These are phyloP conservation scores for Aphelocoma californica DNA, from an alignment of 2,797 vertebrate species.

Conservation along the genomic window DNA sequence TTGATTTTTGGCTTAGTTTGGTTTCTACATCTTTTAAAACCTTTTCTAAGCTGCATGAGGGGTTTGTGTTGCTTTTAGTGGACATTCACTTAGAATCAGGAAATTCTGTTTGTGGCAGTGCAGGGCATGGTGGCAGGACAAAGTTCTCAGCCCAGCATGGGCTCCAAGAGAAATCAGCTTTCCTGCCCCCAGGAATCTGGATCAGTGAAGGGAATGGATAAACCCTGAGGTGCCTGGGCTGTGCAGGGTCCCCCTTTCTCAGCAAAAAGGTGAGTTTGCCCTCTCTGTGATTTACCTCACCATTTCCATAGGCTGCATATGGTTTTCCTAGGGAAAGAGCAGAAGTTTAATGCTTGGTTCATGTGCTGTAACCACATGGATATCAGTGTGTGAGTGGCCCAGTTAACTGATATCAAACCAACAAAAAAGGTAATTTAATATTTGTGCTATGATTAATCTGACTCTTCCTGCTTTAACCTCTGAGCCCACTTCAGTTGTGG, in stretches of 20 bases:
- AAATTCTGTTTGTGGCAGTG: background rate
- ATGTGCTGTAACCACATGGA: accelerated
- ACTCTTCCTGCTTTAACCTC: background rate
- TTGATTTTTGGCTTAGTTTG: background rate
- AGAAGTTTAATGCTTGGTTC: background rate
- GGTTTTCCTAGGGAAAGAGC: background rate
- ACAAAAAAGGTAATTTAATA: background rate
- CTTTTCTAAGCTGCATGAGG: background rate
- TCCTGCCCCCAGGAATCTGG: background rate
- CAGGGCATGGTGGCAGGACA: background rate
- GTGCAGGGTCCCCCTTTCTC: background rate
- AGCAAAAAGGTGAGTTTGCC: background rate
- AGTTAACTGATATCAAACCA: background rate
- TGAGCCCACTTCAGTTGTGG: background rate
- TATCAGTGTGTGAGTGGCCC: background rate
- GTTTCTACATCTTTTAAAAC: background rate
- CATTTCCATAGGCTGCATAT: background rate
- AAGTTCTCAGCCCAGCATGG: accelerated
- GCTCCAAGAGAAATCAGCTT: background rate
- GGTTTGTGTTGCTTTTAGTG: background rate
- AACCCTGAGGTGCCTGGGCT: background rate
- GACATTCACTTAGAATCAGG: background rate
- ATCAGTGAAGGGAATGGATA: background rate
- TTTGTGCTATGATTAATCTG: background rate
- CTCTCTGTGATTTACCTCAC: background rate